Conservation (phyloP, 2,797 vertebrate genomes). For the Ambastaia sidthimunki region DNA sequence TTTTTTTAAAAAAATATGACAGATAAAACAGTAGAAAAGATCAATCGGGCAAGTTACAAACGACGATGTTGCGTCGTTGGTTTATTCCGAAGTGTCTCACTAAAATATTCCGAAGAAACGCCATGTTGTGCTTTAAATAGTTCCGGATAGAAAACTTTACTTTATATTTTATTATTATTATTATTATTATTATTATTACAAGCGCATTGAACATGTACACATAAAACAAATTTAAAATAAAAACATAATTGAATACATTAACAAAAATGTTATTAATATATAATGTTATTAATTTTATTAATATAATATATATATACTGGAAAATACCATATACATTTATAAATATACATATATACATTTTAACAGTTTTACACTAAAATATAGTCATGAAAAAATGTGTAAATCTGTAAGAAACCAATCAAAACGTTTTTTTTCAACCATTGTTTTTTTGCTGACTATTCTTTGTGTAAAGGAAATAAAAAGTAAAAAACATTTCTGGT, state of each 20-base stretch:
- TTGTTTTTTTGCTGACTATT: no score
- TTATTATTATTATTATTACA: accelerated
- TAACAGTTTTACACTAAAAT: background rate
- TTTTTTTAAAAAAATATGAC: no score
- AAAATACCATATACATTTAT: background rate
- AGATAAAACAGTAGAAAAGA: no score
- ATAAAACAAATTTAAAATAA: background rate
- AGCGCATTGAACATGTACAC: background rate
- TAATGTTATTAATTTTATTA: no score
- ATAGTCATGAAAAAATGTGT: no score
- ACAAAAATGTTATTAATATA: no score
- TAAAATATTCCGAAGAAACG: constrained; percentile 60
- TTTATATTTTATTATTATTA: background rate
- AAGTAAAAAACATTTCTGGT: background rate
- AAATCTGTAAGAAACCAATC: no score
- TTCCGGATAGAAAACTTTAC: constrained; percentile 59
- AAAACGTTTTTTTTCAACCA: no score
- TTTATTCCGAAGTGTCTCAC: constrained; percentile 43
- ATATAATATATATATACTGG: no score
- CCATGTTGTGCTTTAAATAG: accelerated
- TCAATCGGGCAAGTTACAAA: no score
- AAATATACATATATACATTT: background rate
- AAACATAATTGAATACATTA: background rate
- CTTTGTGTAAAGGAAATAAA: no score
- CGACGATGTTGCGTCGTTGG: no score